Percentiles rank a stretch among this genome's conserved stretches.
These are phyloP conservation scores for Bolborhynchus lineola DNA, from an alignment of 2,113 vertebrate genomes.

Conservation along the genomic window DNA sequence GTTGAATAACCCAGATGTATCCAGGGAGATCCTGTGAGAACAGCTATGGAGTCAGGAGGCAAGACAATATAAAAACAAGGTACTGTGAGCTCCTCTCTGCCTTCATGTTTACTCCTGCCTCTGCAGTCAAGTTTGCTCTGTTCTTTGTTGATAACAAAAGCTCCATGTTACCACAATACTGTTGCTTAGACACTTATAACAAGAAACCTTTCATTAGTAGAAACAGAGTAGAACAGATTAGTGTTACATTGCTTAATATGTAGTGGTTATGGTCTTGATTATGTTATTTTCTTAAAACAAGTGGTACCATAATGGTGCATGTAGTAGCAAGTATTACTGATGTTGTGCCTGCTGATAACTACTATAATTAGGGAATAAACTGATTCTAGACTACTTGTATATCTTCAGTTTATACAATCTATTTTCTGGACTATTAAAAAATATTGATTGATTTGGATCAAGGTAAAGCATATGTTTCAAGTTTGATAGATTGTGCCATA, in stretches of 20 bases:
- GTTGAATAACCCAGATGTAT: background rate
- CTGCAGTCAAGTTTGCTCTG: accelerated
- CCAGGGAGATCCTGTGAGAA: background rate
- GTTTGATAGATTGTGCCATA: background rate
- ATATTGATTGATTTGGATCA: background rate
- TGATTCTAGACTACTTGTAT: background rate
- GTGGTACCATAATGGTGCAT: background rate
- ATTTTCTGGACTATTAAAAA: background rate
- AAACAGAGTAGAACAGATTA: background rate
- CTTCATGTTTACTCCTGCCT: background rate
- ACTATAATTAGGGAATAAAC: background rate
- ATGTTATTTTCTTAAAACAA: background rate
- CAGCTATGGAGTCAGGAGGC: background rate
- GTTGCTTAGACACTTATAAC: background rate
- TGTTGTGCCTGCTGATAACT: background rate
- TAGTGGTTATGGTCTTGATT: background rate
- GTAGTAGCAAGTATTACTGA: background rate
- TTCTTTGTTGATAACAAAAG: background rate
- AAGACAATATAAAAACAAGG: background rate
- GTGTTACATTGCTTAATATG: background rate
- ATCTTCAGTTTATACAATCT: background rate
- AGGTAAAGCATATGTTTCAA: background rate
- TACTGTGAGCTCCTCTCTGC: background rate
- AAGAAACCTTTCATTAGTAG: background rate
- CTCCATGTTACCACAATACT: background rate